phyloP scores from a whole-genome alignment of 2,797 vertebrate genomes.

The Xenentodon cancila region DNA sequence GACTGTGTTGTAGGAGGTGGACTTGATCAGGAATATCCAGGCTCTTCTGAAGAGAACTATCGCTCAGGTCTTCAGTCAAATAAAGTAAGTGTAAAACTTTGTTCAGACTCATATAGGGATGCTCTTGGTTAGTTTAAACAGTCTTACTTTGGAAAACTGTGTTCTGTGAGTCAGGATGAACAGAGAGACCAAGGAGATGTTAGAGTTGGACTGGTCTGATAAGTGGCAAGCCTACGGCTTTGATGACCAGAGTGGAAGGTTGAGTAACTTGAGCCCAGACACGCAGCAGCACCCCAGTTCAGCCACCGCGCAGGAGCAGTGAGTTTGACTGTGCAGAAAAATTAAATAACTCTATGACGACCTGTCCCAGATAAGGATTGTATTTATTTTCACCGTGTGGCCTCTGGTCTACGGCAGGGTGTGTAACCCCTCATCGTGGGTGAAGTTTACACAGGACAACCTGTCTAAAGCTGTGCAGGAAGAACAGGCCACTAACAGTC shows the following conservation, averaged over 20 bases:
- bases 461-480: slow-evolving; percentile 83
- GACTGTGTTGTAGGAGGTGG: slow-evolving; percentile 84
- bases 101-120: not conserved
- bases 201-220: slow-evolving; percentile 93
- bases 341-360: not conserved
- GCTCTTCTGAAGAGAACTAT: slow-evolving; percentile 90
- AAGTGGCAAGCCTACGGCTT: slow-evolving; percentile 87
- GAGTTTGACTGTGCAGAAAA: slow-evolving; percentile 46
- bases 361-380: not conserved
- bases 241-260: slow-evolving; percentile 82
- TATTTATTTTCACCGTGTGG: not conserved
- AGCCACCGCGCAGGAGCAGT: slow-evolving; percentile 86
- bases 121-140: not conserved
- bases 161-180: slow-evolving; percentile 80
- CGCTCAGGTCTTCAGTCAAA: slow-evolving; percentile 86
- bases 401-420: slow-evolving; percentile 71
- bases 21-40: slow-evolving; percentile 90
- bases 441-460: slow-evolving; percentile 85
- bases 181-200: slow-evolving; percentile 82
- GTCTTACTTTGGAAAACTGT: not conserved
- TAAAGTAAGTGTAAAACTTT: slow-evolving; percentile 79
- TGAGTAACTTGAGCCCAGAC: slow-evolving; percentile 82
- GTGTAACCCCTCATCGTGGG: slow-evolving; percentile 83
- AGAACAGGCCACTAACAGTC: slow-evolving; percentile 78
- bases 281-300: slow-evolving; percentile 84